Base-by-base conservation (phyloP, 2,888 invertebrate species). In the Tortrix viridana region DNA sequence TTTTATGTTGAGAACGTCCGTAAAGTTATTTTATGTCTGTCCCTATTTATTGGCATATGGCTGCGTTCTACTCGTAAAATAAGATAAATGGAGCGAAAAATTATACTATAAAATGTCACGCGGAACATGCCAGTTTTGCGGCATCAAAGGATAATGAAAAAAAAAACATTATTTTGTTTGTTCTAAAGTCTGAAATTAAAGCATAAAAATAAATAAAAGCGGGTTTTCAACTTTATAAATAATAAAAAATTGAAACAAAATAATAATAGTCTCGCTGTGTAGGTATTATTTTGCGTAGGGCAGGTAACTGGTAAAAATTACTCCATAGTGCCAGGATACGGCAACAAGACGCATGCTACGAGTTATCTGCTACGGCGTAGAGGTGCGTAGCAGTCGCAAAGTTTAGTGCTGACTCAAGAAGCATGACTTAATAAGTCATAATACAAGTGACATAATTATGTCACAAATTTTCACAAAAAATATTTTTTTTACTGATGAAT, bases 41-140 rank as follows among this genome's bases (percentile, higher is more conserved):
- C 47, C 53, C 58, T 63, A 58, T 63, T 63, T 63, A 63, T 58
- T 52, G 62, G 50, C 56, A 52, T 52, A 57, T 62, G 57, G 47
- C 48, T 55, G 32, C 22, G 53, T 44, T 16, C 18, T 14, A 22
- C 46, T 53, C 63, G 63, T 58, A 58, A 53, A 57, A 38, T 56
- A 18, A 23, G 48, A 63, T 52, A 53, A 52, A 48, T 43, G 57
- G 49, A 56, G 55, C 26, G 57, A 52, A 53, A 53, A 62, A 50
- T 49, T 23, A 46, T 46, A 46, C 62, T 62, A 46, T 50, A 57
- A 32, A 57, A 63, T 53, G 62, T 63, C 62, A 47, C 22, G 20
- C 48, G 52, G 23, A 12, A 58, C 58, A 52, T 46, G 57, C 44
- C 32, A 16, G 44, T 55, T 23, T 41, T 22, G 41, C 20, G 16